A percentile compares a stretch with the other conserved stretches of the same genome.
These are phyloP conservation scores for Yoshiicerus persimilis DNA, from an alignment of 1,140 invertebrate genomes.

Conservation along the genomic window DNA sequence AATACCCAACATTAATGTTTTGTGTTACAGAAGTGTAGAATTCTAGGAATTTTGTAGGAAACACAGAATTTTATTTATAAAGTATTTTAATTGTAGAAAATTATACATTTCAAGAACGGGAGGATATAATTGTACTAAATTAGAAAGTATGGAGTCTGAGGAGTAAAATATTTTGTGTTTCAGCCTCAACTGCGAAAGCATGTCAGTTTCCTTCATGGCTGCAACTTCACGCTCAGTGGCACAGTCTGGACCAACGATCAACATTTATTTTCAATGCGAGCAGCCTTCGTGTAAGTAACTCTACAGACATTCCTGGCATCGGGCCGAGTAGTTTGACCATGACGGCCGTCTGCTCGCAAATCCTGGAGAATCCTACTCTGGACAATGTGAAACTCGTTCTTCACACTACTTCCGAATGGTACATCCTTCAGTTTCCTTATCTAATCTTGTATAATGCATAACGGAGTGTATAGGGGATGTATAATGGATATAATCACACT, in stretches of 20 bases:
- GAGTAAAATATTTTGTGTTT: background rate
- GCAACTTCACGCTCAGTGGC: constrained; percentile 51
- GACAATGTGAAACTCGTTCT: constrained; percentile 48
- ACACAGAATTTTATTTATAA: too few relatives aligned
- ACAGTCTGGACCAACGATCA: constrained; percentile 53
- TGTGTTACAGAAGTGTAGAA: too few relatives aligned
- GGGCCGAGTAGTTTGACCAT: constrained; percentile 38
- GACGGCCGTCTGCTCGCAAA: constrained; percentile 46
- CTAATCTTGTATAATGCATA: background rate
- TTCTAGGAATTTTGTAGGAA: too few relatives aligned
- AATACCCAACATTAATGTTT: too few relatives aligned
- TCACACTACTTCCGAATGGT: constrained; percentile 51
- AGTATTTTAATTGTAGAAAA: background rate
- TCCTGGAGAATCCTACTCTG: constrained; percentile 46
- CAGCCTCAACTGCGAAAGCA: constrained; percentile 43
- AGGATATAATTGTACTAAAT: background rate
- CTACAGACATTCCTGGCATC: constrained; percentile 38
- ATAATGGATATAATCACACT: background rate
- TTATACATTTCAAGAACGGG: background rate
- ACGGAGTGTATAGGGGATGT: background rate
- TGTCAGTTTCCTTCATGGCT: constrained; percentile 54
- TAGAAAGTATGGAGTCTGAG: background rate
- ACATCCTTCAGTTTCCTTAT: constrained; percentile 26
- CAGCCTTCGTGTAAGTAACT: constrained; percentile 48
- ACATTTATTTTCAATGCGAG: constrained; percentile 51